Evolutionary conservation across 2,888 invertebrate genomes (phyloP), one percentile per base, ranked within the genome.

Genomic region (Morpho achilles): DNA sequence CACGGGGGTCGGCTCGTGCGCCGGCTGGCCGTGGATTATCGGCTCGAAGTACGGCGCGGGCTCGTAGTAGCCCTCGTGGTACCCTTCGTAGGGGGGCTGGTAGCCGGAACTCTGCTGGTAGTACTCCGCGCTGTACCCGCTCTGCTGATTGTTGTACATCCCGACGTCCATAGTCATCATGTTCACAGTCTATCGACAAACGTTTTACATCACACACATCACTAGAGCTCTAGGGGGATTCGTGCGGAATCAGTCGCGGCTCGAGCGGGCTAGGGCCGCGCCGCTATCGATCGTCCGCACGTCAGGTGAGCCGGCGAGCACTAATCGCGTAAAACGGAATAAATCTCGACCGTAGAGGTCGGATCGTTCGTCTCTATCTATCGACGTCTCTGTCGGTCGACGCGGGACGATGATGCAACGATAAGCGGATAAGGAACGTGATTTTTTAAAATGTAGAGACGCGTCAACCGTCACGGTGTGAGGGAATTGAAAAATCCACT

Each of bases 141-240:
- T 92, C 82, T 93, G 93, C 79, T 92, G 92, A 84, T 92, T 92
- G 78, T 94, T 93, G 92, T 94, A 95, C 94, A 94, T 95, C 79
- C 94, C 94, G 92, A 95, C 92, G 92, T 95, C 95, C 95, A 95
- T 95, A 93, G 93, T 95, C 94, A 94, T 94, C 94, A 94, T 94
- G 87, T 82, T 84, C 80, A 78, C 75, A 79, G 53, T 69, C 76
- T 82, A 76, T 82, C 80, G 80, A 81, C 78, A 79, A 73, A 70
- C 77, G 71, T 66, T 77, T 63, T 80, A 85, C 78, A 80, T 79
- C 80, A 81, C 84, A 80, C 86, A 87, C 87, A 84, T 80, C 86
- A 87, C 89, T 82, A 75, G 61, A 65, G 64, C 71, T 65, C 67
- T 59, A 40, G 43, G 16, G 16, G 1, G 16, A 16, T 16, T 16